phyloP scores from a whole-genome alignment of 2,797 vertebrate species.

The Melanotaenia boesemani region DNA sequence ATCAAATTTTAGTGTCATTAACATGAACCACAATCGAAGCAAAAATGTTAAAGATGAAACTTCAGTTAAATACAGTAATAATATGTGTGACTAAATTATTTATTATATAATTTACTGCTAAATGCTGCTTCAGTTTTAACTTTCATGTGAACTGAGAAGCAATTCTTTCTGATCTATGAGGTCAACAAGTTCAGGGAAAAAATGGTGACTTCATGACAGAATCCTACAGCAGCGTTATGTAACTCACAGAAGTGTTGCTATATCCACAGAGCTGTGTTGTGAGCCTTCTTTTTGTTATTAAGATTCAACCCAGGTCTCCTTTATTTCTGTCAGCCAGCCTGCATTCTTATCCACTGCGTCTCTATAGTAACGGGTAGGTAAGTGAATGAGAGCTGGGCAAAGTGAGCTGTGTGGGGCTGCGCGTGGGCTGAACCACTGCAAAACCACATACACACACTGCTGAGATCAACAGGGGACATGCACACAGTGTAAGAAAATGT shows the following conservation, averaged over 20 bases:
- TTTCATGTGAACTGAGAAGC: not conserved
- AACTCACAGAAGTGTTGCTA: slow-evolving; percentile 37
- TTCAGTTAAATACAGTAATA: not conserved
- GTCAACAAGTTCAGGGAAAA: not conserved
- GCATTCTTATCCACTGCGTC: slow-evolving; percentile 74
- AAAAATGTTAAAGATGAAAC: not conserved
- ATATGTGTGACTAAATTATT: not conserved
- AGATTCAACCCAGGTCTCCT: slow-evolving; percentile 70
- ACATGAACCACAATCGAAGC: not conserved
- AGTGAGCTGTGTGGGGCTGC: slow-evolving; percentile 58
- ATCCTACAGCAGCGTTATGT: slow-evolving; percentile 62
- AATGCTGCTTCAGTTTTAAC: not conserved
- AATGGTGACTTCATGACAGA: slow-evolving; percentile 25
- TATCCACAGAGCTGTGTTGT: slow-evolving; percentile 18
- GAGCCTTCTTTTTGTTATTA: slow-evolving; percentile 63
- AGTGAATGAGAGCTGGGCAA: slow-evolving; percentile 74
- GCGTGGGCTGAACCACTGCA: slow-evolving; percentile 66
- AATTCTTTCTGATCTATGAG: not conserved
- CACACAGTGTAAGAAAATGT: slow-evolving; percentile 12
- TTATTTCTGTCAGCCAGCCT: slow-evolving; percentile 70
- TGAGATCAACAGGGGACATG: slow-evolving; percentile 29
- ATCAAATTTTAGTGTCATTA: not conserved
- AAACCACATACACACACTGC: slow-evolving; percentile 38
- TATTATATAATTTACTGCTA: not conserved
- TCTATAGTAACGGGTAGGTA: slow-evolving; percentile 82